phyloP scores from a whole-genome alignment of 2,888 invertebrate genomes.

The Chymomyza procnemis region DNA sequence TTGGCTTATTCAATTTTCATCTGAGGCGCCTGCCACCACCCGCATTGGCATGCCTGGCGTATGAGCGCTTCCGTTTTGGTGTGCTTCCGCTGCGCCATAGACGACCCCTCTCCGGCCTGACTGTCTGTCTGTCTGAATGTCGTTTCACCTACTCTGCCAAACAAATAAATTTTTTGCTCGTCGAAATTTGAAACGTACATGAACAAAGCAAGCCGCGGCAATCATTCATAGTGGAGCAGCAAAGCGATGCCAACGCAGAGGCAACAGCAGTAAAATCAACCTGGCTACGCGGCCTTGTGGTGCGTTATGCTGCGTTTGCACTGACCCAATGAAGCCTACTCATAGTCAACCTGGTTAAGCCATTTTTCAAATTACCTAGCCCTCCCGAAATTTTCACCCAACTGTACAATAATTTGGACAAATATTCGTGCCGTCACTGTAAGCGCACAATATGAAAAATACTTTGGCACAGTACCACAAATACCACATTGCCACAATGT shows the following conservation, averaged over 20 bases:
- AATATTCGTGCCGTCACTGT: too few relatives aligned
- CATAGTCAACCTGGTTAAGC: too few relatives aligned
- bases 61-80: slow-evolving; percentile 69
- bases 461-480: too few relatives aligned
- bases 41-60: slow-evolving; percentile 47
- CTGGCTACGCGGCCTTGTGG: not conserved
- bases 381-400: too few relatives aligned
- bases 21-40: slow-evolving; percentile 38
- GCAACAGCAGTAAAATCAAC: not conserved
- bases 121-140: slow-evolving; percentile 10
- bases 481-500: too few relatives aligned
- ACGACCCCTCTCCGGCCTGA: not conserved
- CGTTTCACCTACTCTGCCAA: not conserved
- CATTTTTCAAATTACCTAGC: too few relatives aligned
- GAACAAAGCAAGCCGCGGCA: slow-evolving; percentile 66
- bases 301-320: not conserved
- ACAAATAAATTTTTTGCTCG: slow-evolving; percentile 15
- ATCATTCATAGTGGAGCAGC: slow-evolving; percentile 55
- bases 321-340: too few relatives aligned
- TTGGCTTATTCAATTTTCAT: slow-evolving; percentile 71
- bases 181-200: slow-evolving; percentile 58
- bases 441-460: too few relatives aligned
- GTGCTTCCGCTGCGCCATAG: slow-evolving; percentile 51
- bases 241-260: not conserved
- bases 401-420: too few relatives aligned